Conservation (phyloP, 92 coral and sea anemone species). For the Epizoanthus rinbou region DNA sequence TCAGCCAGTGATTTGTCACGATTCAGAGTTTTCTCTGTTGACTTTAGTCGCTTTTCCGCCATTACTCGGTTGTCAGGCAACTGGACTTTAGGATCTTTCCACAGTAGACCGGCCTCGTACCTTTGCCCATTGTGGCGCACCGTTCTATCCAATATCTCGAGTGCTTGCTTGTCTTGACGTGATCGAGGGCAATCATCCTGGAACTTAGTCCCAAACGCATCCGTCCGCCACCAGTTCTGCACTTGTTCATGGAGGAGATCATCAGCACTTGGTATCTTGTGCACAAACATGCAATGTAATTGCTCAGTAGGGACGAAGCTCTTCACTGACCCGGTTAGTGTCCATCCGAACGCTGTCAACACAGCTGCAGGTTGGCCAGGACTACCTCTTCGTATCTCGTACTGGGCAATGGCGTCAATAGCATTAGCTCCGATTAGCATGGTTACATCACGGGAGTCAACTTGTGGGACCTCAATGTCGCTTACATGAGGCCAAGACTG, state of each 20-base stretch:
- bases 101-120: constrained; percentile 58
- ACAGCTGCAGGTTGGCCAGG: constrained; percentile 9
- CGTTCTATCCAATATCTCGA: constrained; percentile 40
- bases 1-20: constrained; percentile 49
- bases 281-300: constrained; percentile 41
- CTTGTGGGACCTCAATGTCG: constrained; percentile 25
- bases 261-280: constrained; percentile 45
- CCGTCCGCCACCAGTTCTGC: constrained; percentile 66
- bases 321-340: constrained; percentile 59
- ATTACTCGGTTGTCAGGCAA: constrained; percentile 53
- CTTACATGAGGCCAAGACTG: constrained; percentile 32
- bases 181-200: constrained; percentile 37
- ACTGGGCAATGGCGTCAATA: constrained; percentile 21
- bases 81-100: constrained; percentile 59
- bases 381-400: constrained; percentile 31
- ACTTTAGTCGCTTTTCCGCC: constrained; percentile 58
- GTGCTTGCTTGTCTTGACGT: constrained; percentile 56
- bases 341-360: constrained; percentile 67
- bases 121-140: constrained; percentile 43
- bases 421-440: constrained; percentile 36
- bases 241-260: constrained; percentile 44
- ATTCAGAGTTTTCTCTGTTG: constrained; percentile 52
- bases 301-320: constrained; percentile 35
- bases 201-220: constrained; percentile 60
- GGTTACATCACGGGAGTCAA: constrained; percentile 29